phyloP scores from a whole-genome alignment of 2,113 vertebrate genomes.

The Ctenomys sociabilis region DNA sequence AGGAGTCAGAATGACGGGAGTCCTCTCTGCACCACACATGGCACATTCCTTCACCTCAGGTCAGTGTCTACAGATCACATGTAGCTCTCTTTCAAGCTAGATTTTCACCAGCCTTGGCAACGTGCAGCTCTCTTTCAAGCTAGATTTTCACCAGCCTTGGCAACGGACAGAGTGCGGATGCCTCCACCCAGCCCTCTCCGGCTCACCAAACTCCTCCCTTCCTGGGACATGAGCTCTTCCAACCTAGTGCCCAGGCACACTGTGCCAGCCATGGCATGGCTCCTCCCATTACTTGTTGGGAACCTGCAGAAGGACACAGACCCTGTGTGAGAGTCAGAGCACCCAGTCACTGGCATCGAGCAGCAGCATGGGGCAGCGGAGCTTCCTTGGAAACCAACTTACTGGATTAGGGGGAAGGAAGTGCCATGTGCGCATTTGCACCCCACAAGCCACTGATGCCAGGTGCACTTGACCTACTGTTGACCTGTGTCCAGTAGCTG shows the following conservation, averaged over 20 bases:
- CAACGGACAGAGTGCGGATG: too few relatives aligned
- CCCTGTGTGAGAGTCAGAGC: too few relatives aligned
- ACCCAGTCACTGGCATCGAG: neutral
- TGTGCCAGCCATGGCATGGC: neutral
- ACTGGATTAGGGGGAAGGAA: neutral
- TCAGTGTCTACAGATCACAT: neutral
- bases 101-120: too few relatives aligned
- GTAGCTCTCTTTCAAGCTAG: too few relatives aligned
- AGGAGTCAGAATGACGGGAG: neutral
- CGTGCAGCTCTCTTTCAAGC: too few relatives aligned
- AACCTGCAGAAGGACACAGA: neutral
- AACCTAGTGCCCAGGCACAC: neutral
- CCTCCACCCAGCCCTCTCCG: too few relatives aligned
- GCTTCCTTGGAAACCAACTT: neutral
- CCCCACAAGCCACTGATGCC: too few relatives aligned
- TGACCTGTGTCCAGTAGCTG: neutral
- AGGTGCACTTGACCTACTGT: neutral
- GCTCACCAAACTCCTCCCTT: too few relatives aligned
- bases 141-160: too few relatives aligned
- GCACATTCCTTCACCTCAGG: neutral
- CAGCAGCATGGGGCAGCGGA: neutral
- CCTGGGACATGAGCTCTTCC: too few relatives aligned
- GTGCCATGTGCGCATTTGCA: neutral
- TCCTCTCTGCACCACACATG: neutral
- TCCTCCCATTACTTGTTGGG: neutral